Percentiles rank a stretch among this genome's conserved stretches.
Conservation (phyloP, 2,797 vertebrate genomes). For the Hapalemur alaotrensis region DNA sequence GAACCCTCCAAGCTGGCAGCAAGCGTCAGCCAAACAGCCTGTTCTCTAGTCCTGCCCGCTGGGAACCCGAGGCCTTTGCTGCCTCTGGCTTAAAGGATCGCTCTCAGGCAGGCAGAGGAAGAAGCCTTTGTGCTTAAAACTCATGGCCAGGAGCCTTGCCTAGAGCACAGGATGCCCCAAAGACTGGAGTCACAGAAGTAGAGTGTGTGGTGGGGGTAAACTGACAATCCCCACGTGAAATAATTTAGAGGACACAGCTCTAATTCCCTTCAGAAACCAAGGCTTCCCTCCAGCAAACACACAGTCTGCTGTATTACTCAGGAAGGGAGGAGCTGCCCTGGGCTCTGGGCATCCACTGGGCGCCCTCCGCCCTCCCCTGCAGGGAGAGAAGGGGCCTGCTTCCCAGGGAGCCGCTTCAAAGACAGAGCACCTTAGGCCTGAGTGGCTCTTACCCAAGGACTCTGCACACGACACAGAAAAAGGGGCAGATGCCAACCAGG, state of each 20-base stretch:
- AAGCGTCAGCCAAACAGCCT: conserved; percentile 40
- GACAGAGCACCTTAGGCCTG: background rate
- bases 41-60: conserved; percentile 42
- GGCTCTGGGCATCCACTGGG: no score
- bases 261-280: conserved; percentile 13
- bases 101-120: background rate
- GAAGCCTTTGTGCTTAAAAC: conserved; percentile 40
- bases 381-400: background rate
- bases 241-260: background rate
- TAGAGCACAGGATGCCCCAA: background rate
- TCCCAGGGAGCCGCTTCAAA: background rate
- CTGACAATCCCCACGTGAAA: background rate
- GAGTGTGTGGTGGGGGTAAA: background rate
- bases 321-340: background rate
- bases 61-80: background rate
- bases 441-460: background rate
- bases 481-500: background rate
- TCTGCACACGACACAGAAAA: background rate
- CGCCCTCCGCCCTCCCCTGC: background rate
- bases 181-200: background rate
- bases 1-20: conserved; percentile 40
- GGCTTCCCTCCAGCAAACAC: background rate
- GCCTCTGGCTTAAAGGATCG: conserved; percentile 41
- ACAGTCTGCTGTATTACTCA: background rate
- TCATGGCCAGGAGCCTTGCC: background rate